Evolutionary conservation across 1,140 invertebrate genomes (phyloP).

Genomic region (Sminthurinus signatus): DNA sequence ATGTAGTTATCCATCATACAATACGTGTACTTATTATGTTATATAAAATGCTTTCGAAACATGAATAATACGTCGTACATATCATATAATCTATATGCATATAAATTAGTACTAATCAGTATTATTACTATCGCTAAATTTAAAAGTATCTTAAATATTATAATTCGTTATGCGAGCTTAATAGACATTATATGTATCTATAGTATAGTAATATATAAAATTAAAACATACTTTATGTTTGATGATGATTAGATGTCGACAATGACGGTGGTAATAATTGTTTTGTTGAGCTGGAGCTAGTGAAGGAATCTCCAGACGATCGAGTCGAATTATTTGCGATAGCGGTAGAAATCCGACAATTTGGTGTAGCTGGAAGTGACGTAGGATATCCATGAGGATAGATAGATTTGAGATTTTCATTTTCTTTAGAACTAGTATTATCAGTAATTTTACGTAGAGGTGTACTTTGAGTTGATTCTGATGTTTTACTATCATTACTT

Average conservation of each 20-base stretch:
- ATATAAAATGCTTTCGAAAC: no score
- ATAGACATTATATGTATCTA: no score
- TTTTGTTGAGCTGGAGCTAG: constrained; percentile 33
- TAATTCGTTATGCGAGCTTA: no score
- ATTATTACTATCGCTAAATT: no score
- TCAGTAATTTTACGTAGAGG: constrained; percentile 6
- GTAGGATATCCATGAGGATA: constrained; percentile 17
- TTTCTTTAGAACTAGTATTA: background rate
- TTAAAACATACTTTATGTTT: no score
- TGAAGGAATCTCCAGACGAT: constrained; percentile 39
- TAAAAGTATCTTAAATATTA: no score
- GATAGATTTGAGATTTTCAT: background rate
- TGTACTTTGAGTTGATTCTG: constrained; percentile 28
- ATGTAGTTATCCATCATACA: no score
- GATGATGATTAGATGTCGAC: constrained; percentile 8
- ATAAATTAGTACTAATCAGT: no score
- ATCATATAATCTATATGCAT: no score
- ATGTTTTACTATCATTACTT: background rate
- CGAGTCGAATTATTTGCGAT: constrained; percentile 25
- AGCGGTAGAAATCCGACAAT: constrained; percentile 6
- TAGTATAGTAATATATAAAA: no score
- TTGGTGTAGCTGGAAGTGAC: constrained; percentile 22
- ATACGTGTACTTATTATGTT: no score
- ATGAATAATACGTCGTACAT: no score
- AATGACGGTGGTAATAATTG: constrained; percentile 27